Base-by-base conservation (phyloP, 2,113 vertebrate species). In the Tupaia tana region DNA sequence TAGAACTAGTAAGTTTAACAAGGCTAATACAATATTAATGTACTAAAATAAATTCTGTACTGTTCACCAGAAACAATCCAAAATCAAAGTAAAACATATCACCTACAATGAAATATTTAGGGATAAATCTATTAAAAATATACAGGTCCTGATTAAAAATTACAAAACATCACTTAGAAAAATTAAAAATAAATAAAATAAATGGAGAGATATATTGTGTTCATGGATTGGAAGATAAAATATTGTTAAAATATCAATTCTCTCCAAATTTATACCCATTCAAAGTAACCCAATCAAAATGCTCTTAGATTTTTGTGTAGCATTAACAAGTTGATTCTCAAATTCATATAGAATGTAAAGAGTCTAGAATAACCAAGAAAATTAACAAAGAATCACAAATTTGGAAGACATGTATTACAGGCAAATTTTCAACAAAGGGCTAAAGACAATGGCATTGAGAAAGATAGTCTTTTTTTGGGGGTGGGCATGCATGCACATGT, bases 391-490 rank as follows among this genome's bases (percentile, higher is more conserved):
- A 25, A 25, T n/a, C 29, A 59, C 78, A 59, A 16, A 7, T 71
- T 31, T 8, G 4, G 63, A 66, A 43, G 64, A 43, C 24, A 11
- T 12, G 7, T 16, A 2, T n/a, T 13, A 25, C 0, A 9, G 31
- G 3, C 59, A 8, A 15, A 2, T 59, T 52, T 24, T 13, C 86
- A 82, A 25, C 80, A 58, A 27, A 11, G 52, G 43, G 31, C 19
- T 5, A 54, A n/a, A 84, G 59, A 14, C 56, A 5, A 3, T 43
- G 43, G 43, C 43, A 43, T 43, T 43, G 43, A 43, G 43, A 43
- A 43, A 43, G 6, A 43, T 6, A 43, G 43, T 43, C 43, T 43
- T 43, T 43, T 43, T 43, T n/a, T n/a, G n/a, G n/a, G n/a, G n/a
- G n/a, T 43, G 43, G 43, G 43, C 6, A 43, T 43, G 43, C 6